Evolutionary conservation across 2,888 invertebrate species (phyloP).

Genomic region (Hetaerina titia): DNA sequence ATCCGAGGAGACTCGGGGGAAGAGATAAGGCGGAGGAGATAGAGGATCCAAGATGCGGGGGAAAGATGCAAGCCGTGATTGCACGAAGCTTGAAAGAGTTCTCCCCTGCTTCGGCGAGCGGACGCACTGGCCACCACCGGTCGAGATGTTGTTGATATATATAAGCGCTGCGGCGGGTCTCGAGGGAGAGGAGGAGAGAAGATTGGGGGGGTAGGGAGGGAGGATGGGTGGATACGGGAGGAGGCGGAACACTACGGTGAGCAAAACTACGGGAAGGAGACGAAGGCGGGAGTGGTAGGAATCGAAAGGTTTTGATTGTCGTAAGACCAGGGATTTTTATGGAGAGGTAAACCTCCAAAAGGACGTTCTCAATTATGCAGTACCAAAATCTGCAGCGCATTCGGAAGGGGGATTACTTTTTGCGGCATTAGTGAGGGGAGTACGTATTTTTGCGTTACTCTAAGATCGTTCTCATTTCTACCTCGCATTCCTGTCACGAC

Average conservation of each 20-base stretch:
- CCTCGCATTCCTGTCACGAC: too few relatives aligned
- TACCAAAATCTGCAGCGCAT: too few relatives aligned
- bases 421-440: too few relatives aligned
- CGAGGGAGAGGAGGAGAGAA: neutral
- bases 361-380: too few relatives aligned
- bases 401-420: too few relatives aligned
- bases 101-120: neutral
- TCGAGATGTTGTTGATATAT: slow-evolving; percentile 1
- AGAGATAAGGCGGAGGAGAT: slow-evolving; percentile 38
- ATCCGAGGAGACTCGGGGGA: neutral
- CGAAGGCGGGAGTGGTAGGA: neutral
- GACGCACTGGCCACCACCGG: slow-evolving; percentile 48
- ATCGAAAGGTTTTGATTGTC: neutral
- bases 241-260: slow-evolving; percentile 15
- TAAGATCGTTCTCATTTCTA: too few relatives aligned
- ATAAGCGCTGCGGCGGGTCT: neutral
- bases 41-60: slow-evolving; percentile 45
- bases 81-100: slow-evolving; percentile 47
- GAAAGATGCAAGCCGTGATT: slow-evolving; percentile 48
- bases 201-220: neutral
- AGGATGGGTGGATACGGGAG: neutral
- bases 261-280: neutral
- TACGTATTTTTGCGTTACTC: too few relatives aligned
- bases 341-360: too few relatives aligned
- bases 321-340: too few relatives aligned